Evolutionary conservation across 2,113 vertebrate genomes (phyloP).

Genomic region (Oncorhynchus mykiss): DNA sequence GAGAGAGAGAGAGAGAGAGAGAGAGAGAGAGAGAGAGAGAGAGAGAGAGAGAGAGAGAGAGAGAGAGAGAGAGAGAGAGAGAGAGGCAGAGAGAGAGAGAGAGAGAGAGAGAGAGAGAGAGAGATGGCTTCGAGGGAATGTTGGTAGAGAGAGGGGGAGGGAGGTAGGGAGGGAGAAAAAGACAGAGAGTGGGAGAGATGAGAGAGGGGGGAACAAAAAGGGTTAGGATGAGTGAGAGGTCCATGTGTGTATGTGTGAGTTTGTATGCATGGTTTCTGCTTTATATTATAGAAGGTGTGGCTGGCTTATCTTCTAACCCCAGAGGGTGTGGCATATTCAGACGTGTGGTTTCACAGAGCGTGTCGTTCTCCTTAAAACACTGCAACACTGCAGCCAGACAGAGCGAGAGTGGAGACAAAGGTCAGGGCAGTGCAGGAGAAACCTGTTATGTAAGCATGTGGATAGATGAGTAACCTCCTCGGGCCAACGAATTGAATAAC

Average conservation of each 20-base stretch:
- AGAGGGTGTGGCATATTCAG: not conserved
- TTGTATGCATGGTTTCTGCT: too few relatives aligned
- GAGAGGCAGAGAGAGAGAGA: not conserved
- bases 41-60: not conserved
- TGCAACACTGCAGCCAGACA: not conserved
- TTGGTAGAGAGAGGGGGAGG: too few relatives aligned
- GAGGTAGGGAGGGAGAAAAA: too few relatives aligned
- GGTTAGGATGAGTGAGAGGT: conserved; percentile 1
- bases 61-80: too few relatives aligned
- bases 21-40: too few relatives aligned
- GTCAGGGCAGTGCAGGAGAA: not conserved
- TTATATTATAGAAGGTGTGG: not conserved
- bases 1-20: not conserved
- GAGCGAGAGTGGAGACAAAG: too few relatives aligned
- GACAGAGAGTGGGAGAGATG: too few relatives aligned
- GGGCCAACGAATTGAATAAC: too few relatives aligned
- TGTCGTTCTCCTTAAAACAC: too few relatives aligned
- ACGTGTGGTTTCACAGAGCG: not conserved
- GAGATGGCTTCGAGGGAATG: too few relatives aligned
- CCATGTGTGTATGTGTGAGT: not conserved
- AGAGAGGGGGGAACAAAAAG: not conserved
- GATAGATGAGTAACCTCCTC: not conserved
- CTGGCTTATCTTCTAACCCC: not conserved
- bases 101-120: too few relatives aligned
- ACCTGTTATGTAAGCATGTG: not conserved